These are phyloP conservation scores for Ptychobarbus kaznakovi DNA, from an alignment of 2,797 vertebrate species.

Conservation along the genomic window DNA sequence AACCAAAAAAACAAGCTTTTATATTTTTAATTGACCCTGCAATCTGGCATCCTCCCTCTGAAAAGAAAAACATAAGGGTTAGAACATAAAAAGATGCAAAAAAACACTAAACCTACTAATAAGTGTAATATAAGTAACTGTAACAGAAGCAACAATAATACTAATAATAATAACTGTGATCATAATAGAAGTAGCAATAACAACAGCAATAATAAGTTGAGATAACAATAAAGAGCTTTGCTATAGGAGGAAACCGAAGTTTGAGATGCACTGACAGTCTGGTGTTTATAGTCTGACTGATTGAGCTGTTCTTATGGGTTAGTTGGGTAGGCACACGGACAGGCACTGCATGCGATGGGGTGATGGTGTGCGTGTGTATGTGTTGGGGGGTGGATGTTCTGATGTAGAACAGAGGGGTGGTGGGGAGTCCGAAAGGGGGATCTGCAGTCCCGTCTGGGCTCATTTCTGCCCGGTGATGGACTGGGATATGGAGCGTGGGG, in stretches of 20 bases:
- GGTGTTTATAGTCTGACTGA: constrained; percentile 75
- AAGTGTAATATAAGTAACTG: constrained; percentile 71
- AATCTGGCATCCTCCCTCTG: constrained; percentile 60
- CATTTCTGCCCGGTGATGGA: constrained; percentile 96
- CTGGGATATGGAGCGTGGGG: constrained; percentile 88
- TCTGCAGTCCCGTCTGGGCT: constrained; percentile 50
- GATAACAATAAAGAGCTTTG: constrained; percentile 69
- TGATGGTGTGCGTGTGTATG: constrained; percentile 62
- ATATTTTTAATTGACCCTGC: constrained; percentile 61
- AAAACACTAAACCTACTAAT: constrained; percentile 67
- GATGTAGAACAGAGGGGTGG: constrained; percentile 60
- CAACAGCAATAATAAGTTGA: constrained; percentile 62
- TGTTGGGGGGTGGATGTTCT: constrained; percentile 55
- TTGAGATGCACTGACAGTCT: constrained; percentile 76
- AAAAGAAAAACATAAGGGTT: constrained; percentile 53
- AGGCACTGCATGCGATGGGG: constrained; percentile 92
- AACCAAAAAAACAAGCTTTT: constrained; percentile 35
- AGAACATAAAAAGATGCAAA: constrained; percentile 47
- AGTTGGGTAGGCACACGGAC: constrained; percentile 89
- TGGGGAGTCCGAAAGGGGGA: constrained; percentile 67
- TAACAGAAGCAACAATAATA: constrained; percentile 77
- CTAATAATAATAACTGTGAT: constrained; percentile 63
- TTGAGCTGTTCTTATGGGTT: constrained; percentile 77
- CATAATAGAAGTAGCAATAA: constrained; percentile 64
- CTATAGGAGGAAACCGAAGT: constrained; percentile 74